Evolutionary conservation across 2,113 vertebrate genomes (phyloP), one percentile per base, ranked within the genome.

Genomic region (Etia nguti): DNA sequence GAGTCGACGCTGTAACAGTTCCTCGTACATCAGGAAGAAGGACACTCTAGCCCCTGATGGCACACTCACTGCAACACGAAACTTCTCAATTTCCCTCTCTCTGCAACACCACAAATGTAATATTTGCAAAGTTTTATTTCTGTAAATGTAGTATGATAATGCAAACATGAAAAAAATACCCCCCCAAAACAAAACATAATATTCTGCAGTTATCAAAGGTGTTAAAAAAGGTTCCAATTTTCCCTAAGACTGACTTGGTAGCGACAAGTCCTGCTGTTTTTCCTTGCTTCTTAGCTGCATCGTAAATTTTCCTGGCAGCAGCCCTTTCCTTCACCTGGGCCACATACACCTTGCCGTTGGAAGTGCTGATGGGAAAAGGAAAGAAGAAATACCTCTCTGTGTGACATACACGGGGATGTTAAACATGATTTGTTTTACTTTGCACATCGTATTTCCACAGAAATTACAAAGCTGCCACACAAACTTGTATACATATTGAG

Each of bases 271-370:
- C 97, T 10, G 97, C 96, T n/a, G 95, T 97, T 93, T 97, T 96
- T 62, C 97, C 97, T 80, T 96, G 96, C 82, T 95, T 95, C 91
- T 97, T 96, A 24, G 96, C 96, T 46, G 95, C 94, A 8, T 97
- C 96, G 29, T 97, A 97, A n/a, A 97, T 97, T 96, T 97, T 97
- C 95, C 97, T 97, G 90, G 97, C 97, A 22, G 96, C 95, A 10
- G 95, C 93, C 89, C 97, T 96, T 92, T 97, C 96, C 90, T 96
- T 97, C 89, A 97, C 96, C 93, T 97, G 94, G 20, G 96, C 96
- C 88, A 96, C 86, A 12, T 97, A 96, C 83, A 95, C 93, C 90
- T 97, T 96, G 83, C 95, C 94, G 10, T 96, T 93, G 68, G 96
- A 96, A 22, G 93, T 96, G 86, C 97, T 97, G 88, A 82, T 84